Evolutionary conservation across 2,888 invertebrate genomes (phyloP).

Genomic region (Branchipolynoe longqiensis): DNA sequence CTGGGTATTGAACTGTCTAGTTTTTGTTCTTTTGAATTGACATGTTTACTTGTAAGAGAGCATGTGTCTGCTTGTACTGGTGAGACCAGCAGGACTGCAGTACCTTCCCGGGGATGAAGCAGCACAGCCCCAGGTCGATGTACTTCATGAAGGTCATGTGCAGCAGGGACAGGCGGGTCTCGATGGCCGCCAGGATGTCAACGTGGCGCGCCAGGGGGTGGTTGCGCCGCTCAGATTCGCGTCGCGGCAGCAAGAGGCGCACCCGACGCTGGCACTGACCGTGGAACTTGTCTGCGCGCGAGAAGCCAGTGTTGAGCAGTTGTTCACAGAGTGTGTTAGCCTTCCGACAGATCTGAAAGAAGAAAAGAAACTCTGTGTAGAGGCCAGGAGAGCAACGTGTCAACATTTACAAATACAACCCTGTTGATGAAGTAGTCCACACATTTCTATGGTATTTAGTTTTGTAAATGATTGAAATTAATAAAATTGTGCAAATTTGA

Average conservation of each 20-base stretch:
- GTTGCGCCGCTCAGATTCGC: conserved; percentile 93
- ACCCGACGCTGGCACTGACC: conserved; percentile 89
- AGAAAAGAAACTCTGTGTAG: neutral
- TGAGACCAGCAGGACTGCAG: too few relatives aligned
- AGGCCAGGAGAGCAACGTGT: neutral
- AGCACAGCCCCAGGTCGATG: conserved; percentile 91
- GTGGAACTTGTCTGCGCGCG: conserved; percentile 90
- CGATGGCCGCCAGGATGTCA: conserved; percentile 93
- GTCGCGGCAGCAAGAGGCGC: conserved; percentile 90
- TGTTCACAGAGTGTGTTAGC: conserved; percentile 90
- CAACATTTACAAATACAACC: too few relatives aligned
- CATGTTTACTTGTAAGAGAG: too few relatives aligned
- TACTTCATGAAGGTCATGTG: conserved; percentile 96
- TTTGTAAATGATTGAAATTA: too few relatives aligned
- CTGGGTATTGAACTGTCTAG: too few relatives aligned
- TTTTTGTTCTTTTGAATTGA: too few relatives aligned
- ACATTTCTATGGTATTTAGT: too few relatives aligned
- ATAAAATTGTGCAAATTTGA: too few relatives aligned
- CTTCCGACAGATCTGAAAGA: conserved; percentile 88
- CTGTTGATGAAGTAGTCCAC: too few relatives aligned
- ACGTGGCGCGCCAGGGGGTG: conserved; percentile 93
- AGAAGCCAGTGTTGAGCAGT: conserved; percentile 91
- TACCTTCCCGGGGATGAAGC: conserved; percentile 96
- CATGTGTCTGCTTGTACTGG: too few relatives aligned
- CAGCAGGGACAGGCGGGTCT: conserved; percentile 94